A percentile compares a stretch with the other conserved stretches of the same genome.
These are phyloP conservation scores for Heliocidaris tuberculata DNA, from an alignment of 35 echinoderm and acorn worm genomes.

Conservation along the genomic window DNA sequence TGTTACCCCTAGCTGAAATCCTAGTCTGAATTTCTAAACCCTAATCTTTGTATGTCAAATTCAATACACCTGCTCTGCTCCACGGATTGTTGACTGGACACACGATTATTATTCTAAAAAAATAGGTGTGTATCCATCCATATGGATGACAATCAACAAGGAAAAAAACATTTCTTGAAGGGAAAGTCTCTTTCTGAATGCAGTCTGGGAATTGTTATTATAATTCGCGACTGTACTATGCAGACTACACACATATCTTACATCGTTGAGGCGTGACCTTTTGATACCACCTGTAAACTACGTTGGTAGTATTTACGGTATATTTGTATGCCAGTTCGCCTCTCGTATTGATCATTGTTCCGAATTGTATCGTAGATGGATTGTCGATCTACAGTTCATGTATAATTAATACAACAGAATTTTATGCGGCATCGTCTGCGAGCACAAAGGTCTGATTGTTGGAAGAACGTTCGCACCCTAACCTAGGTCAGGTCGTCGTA, in stretches of 20 bases:
- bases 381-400: background rate
- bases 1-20: no score
- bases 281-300: conserved; percentile 32
- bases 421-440: background rate
- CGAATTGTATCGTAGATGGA: background rate
- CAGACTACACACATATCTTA: background rate
- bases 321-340: background rate
- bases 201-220: background rate
- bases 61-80: no score
- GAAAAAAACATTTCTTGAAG: background rate
- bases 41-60: no score
- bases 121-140: background rate
- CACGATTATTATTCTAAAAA: background rate
- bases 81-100: background rate
- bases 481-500: conserved; percentile 1
- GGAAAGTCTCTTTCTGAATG: background rate
- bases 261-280: background rate
- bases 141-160: background rate
- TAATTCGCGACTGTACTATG: background rate
- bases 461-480: background rate
- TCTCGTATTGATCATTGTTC: background rate
- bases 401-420: background rate
- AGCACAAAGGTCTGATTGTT: background rate
- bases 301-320: background rate
- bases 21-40: no score